Percentiles rank a stretch among this genome's conserved stretches.
Conservation (phyloP, 2,888 invertebrate genomes). For the Caenorhabditis macrosperma region DNA sequence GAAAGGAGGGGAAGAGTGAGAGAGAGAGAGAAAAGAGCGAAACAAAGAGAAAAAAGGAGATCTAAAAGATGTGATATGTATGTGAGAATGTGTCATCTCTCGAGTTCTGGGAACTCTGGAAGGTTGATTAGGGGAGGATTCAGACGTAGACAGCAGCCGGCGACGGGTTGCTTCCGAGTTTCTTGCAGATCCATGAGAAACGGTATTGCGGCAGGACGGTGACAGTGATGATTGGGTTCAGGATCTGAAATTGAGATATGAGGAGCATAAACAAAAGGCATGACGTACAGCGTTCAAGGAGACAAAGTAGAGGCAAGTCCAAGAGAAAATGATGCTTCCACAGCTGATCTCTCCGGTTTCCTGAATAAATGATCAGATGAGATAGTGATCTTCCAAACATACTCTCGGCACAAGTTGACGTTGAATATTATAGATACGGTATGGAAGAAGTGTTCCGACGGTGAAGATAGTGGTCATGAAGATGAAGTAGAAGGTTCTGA, state of each 20-base stretch:
- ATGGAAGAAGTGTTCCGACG: slow-evolving; percentile 77
- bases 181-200: slow-evolving; percentile 57
- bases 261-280: neutral
- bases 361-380: slow-evolving; percentile 15
- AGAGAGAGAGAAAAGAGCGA: neutral
- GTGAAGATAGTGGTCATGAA: slow-evolving; percentile 79
- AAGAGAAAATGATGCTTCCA: slow-evolving; percentile 67
- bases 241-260: slow-evolving; percentile 69
- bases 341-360: slow-evolving; percentile 57
- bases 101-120: too few relatives aligned
- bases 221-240: slow-evolving; percentile 79
- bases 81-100: neutral
- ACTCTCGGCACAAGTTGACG: slow-evolving; percentile 43
- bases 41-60: slow-evolving; percentile 4
- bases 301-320: slow-evolving; percentile 75
- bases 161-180: slow-evolving; percentile 29
- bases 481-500: slow-evolving; percentile 79
- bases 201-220: slow-evolving; percentile 80
- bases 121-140: too few relatives aligned
- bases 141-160: slow-evolving; percentile 54
- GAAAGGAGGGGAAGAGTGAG: neutral
- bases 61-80: slow-evolving; percentile 20
- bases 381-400: neutral
- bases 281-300: slow-evolving; percentile 77
- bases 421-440: slow-evolving; percentile 69